Evolutionary conservation across 35 echinoderm and acorn worm genomes (phyloP).

Genomic region (Ophiothrix spiculata): DNA sequence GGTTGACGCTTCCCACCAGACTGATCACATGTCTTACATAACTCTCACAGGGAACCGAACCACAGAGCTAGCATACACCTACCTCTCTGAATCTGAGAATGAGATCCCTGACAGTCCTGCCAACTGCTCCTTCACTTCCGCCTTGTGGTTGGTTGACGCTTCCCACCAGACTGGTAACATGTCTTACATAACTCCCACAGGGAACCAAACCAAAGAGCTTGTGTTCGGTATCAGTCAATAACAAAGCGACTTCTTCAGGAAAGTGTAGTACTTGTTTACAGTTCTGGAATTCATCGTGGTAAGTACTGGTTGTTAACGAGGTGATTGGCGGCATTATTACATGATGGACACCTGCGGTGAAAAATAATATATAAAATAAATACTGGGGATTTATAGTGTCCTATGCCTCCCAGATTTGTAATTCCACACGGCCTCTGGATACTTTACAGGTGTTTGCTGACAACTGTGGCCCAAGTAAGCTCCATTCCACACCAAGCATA

Average conservation of each 20-base stretch:
- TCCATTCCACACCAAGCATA: too few relatives aligned
- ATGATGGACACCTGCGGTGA: neutral
- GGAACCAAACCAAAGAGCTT: conserved; percentile 46
- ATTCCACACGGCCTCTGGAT: too few relatives aligned
- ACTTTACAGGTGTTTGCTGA: too few relatives aligned
- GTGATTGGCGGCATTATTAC: neutral
- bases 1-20: too few relatives aligned
- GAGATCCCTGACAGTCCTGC: conserved; percentile 53
- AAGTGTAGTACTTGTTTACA: conserved; percentile 63
- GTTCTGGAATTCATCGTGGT: conserved; percentile 55
- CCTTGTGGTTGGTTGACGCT: neutral
- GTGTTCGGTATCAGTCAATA: conserved; percentile 64
- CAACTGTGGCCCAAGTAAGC: too few relatives aligned
- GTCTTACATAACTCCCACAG: conserved; percentile 53
- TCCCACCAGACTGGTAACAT: conserved; percentile 30
- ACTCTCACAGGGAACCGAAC: too few relatives aligned
- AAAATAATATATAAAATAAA: too few relatives aligned
- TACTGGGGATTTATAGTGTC: too few relatives aligned
- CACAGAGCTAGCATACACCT: too few relatives aligned
- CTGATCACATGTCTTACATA: too few relatives aligned
- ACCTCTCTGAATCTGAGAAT: conserved; percentile 68
- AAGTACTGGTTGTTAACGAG: conserved; percentile 28
- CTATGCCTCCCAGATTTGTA: too few relatives aligned
- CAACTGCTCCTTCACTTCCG: conserved; percentile 1
- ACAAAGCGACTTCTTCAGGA: conserved; percentile 68